These are phyloP conservation scores for Hycleus cichorii DNA, from an alignment of 1,140 invertebrate species.

Conservation along the genomic window DNA sequence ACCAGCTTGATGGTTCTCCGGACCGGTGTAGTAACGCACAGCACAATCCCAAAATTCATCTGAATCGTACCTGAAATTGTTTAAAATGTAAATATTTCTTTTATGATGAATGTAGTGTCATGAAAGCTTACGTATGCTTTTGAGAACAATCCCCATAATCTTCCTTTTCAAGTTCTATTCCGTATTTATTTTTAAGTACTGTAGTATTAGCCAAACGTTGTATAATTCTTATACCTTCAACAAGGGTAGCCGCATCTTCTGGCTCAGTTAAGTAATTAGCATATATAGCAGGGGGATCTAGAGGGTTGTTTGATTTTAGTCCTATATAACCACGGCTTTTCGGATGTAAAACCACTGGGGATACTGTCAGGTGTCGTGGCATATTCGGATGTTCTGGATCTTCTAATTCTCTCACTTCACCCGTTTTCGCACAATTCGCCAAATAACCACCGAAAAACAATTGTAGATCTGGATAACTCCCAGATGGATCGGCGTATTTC, in stretches of 20 bases:
- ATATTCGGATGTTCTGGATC: constrained; percentile 40
- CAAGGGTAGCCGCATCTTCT: constrained; percentile 62
- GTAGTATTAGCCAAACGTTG: constrained; percentile 60
- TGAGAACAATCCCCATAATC: constrained; percentile 34
- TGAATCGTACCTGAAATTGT: constrained; percentile 57
- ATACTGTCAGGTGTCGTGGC: constrained; percentile 51
- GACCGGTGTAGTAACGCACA: constrained; percentile 62
- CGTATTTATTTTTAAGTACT: constrained; percentile 63
- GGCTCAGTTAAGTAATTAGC: constrained; percentile 75
- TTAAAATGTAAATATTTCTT: not conserved
- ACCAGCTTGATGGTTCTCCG: constrained; percentile 80
- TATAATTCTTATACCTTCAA: constrained; percentile 57
- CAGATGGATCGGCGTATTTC: constrained; percentile 46
- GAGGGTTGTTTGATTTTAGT: constrained; percentile 67
- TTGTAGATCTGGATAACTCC: constrained; percentile 54
- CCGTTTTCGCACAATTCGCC: constrained; percentile 52
- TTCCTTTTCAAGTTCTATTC: constrained; percentile 48
- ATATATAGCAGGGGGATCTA: constrained; percentile 71
- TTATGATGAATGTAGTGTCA: not conserved
- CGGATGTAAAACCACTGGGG: constrained; percentile 66
- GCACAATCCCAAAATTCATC: constrained; percentile 79
- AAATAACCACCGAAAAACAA: constrained; percentile 62
- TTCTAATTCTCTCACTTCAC: constrained; percentile 41
- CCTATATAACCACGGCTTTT: constrained; percentile 71
- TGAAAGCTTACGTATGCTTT: constrained; percentile 40